Conservation (phyloP, 2,797 vertebrate genomes). For the Toxotes lorentzi region DNA sequence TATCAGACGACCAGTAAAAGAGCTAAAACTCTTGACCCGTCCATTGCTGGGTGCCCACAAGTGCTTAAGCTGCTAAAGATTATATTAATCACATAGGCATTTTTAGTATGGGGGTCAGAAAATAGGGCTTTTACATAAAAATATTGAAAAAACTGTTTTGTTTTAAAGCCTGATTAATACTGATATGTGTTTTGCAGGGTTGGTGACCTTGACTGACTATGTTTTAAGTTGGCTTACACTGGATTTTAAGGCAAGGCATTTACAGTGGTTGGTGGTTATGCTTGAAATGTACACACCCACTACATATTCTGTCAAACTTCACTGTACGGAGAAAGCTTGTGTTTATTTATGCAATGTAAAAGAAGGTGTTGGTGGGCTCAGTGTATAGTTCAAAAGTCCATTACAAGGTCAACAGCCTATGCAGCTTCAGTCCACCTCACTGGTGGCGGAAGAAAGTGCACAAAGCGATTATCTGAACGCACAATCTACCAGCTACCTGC, state of each 20-base stretch:
- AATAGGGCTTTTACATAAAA: slow-evolving; percentile 69
- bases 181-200: slow-evolving; percentile 29
- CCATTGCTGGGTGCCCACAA: slow-evolving; percentile 62
- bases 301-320: slow-evolving; percentile 6
- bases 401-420: slow-evolving; percentile 35
- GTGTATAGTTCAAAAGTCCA: slow-evolving; percentile 46
- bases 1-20: slow-evolving; percentile 56
- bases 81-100: slow-evolving; percentile 63
- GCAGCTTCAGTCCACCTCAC: slow-evolving; percentile 30
- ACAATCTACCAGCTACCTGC: slow-evolving; percentile 45
- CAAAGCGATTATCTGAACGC: slow-evolving; percentile 49
- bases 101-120: slow-evolving; percentile 57
- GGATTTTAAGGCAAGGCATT: slow-evolving; percentile 38
- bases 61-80: slow-evolving; percentile 75
- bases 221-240: slow-evolving; percentile 39
- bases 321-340: not conserved
- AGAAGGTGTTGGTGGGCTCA: slow-evolving; percentile 10
- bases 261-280: slow-evolving; percentile 18
- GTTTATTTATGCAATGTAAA: slow-evolving; percentile 31
- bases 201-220: slow-evolving; percentile 36
- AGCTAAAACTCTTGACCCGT: slow-evolving; percentile 67
- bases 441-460: slow-evolving; percentile 37
- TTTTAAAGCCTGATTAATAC: slow-evolving; percentile 47
- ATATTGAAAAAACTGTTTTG: slow-evolving; percentile 38
- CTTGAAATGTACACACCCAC: slow-evolving; percentile 19